Evolutionary conservation across 2,797 vertebrate genomes (phyloP), one percentile per base, ranked within the genome.

Genomic region (Spinus pinus): DNA sequence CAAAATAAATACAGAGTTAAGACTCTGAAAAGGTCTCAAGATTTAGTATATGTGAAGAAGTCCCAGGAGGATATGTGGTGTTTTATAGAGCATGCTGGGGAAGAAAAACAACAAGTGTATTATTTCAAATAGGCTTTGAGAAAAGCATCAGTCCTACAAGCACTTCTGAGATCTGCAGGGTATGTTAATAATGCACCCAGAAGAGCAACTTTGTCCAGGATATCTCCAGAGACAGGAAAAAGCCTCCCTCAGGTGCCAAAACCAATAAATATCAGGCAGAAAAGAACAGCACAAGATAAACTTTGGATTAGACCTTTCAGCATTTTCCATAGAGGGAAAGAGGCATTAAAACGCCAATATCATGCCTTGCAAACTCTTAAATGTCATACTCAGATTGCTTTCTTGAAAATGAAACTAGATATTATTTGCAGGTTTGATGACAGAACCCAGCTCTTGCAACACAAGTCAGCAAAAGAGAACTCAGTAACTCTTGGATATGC

Each of bases 191-290:
- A 46, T 10, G 6, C 16, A 80, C 8, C 31, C 58, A 86, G 16
- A 86, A 72, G 5, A 50, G 3, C 2, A 30, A 7, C 9, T 70
- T 69, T 89, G 86, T n/a, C 14, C 22, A 83, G 7, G 2, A 60
- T 4, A 41, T 11, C n/a, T 67, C 22, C 8, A 50, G 37, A 61
- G 4, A 53, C 2, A 28, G 18, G 14, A 56, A 79, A 64, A 53
- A 37, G 2, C 0, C 4, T 33, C 1, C 4, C 46, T 61, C 25
- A 7, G 25, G 4, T 53, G 24, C 12, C 1, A 2, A 14, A n/a
- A 61, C 35, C 4, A 51, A 17, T 9, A 60, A 8, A 16, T 21
- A 62, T 9, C 12, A 22, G 14, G 4, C 16, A 85, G 35, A 58
- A 87, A 87, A 80, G 6, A 79, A 28, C 2, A 61, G 12, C 6